Base-by-base conservation (phyloP, 2,888 invertebrate species). In the Rhodophaea formosa region DNA sequence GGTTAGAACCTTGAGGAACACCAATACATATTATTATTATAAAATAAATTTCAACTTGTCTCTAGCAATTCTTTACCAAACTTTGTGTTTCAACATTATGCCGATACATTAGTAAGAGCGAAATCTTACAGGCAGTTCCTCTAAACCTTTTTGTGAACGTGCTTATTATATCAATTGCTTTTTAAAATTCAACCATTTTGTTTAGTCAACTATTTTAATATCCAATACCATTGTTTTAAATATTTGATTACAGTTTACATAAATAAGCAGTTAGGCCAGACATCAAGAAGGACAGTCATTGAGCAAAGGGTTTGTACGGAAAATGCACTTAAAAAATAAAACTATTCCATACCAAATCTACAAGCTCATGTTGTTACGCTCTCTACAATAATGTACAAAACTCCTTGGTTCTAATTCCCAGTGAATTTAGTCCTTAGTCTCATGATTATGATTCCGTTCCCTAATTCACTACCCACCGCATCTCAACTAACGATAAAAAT, bases 361-460 rank as follows among this genome's bases (percentile, higher is more conserved):
- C 84, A 88, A 89, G 88, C 89, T 88, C 87, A 65, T 61, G 73
- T 71, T 76, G 74, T 80, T 77, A 83, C 78, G 81, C 83, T 65
- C 70, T 68, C 85, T 87, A 88, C 79, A 71, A 74, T 79, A 79
- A 78, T 78, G 80, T 80, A 84, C 81, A 77, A 75, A 74, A 68
- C 62, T 69, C 64, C 65, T 70, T 68, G 67, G 68, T 66, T 68
- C 69, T 70, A 68, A 65, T 59, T 77, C 75, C 83, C 83, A 83
- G 80, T 80, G 66, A 78, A 75, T 75, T 71, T 72, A 72, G 72
- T 78, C 79, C 74, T 77, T 74, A 68, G 65, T 71, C 72, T 74
- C 75, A 69, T 80, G 77, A 82, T 82, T 79, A 84, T 80, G 80
- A 77, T 75, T 79, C 75, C 73, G 66, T 74, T 77, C 73, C 72